Conservation (phyloP, 2,888 invertebrate genomes). For the Pantelozetes paolii region DNA sequence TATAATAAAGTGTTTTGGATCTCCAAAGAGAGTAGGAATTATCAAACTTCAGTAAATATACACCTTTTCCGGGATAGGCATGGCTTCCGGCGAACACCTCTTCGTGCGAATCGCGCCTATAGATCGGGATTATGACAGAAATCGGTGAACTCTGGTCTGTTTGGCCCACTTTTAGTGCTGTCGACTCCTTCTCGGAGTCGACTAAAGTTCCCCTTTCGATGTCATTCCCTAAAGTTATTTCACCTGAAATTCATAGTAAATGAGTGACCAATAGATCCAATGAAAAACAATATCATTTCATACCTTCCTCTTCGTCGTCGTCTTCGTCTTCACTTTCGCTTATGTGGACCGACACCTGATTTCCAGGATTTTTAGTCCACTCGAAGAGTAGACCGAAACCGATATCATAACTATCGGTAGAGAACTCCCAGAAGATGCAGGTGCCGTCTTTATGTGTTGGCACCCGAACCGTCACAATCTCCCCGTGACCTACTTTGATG, state of each 20-base stretch:
- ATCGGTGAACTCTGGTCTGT: conserved; percentile 58
- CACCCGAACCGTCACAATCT: conserved; percentile 90
- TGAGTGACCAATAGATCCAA: not conserved
- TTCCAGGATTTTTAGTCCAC: conserved; percentile 83
- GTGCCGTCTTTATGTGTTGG: conserved; percentile 92
- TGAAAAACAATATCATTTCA: not conserved
- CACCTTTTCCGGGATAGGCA: conserved; percentile 91
- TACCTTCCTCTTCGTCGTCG: conserved; percentile 65
- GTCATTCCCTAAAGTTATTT: conserved; percentile 33
- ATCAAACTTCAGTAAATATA: conserved; percentile 97
- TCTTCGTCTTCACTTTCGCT: conserved; percentile 89
- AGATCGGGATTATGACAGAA: conserved; percentile 88
- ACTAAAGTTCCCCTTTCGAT: conserved; percentile 37
- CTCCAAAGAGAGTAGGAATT: conserved; percentile 99
- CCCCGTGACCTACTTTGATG: conserved; percentile 90
- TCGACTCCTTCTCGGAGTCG: conserved; percentile 19
- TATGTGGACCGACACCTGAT: conserved; percentile 84
- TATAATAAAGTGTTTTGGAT: conserved; percentile 96
- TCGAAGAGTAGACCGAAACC: conserved; percentile 98
- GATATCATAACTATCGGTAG: conserved; percentile 95
- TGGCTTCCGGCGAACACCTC: conserved; percentile 98
- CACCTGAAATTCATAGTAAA: not conserved
- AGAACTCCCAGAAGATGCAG: conserved; percentile 97
- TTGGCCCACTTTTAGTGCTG: not conserved
- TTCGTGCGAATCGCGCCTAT: conserved; percentile 90